Conservation (phyloP, 2,888 invertebrate genomes). For the Melinaea marsaeus region DNA sequence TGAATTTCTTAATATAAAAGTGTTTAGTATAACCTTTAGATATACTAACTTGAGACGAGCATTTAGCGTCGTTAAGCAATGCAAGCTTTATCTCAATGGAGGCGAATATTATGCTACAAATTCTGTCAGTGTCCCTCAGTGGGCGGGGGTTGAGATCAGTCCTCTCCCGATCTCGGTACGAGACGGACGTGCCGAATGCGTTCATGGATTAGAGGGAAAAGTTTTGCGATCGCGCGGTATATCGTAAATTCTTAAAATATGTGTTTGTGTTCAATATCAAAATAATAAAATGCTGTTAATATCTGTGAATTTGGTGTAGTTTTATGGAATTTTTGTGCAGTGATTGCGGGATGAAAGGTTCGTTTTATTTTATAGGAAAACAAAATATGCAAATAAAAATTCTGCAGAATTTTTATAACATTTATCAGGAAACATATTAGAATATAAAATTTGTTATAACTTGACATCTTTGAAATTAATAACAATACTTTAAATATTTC, state of each 20-base stretch:
- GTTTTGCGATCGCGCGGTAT: constrained; percentile 44
- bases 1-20: too few relatives aligned
- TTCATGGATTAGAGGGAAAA: constrained; percentile 57
- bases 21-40: constrained; percentile 17
- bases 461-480: too few relatives aligned
- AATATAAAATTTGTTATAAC: too few relatives aligned
- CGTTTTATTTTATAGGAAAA: constrained; percentile 26
- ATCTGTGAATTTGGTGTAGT: constrained; percentile 24
- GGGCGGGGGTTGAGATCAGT: constrained; percentile 41
- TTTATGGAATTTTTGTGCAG: constrained; percentile 38
- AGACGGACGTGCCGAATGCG: constrained; percentile 40
- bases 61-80: constrained; percentile 1
- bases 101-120: constrained; percentile 7
- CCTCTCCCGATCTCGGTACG: constrained; percentile 39
- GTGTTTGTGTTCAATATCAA: constrained; percentile 39
- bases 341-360: constrained; percentile 57
- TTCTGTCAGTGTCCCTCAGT: constrained; percentile 20
- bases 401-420: background rate
- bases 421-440: too few relatives aligned
- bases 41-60: constrained; percentile 23
- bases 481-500: too few relatives aligned
- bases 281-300: constrained; percentile 1
- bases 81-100: constrained; percentile 10
- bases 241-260: constrained; percentile 15
- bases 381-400: background rate